Conservation (phyloP, 2,797 vertebrate species). For the Clarias pachynema region DNA sequence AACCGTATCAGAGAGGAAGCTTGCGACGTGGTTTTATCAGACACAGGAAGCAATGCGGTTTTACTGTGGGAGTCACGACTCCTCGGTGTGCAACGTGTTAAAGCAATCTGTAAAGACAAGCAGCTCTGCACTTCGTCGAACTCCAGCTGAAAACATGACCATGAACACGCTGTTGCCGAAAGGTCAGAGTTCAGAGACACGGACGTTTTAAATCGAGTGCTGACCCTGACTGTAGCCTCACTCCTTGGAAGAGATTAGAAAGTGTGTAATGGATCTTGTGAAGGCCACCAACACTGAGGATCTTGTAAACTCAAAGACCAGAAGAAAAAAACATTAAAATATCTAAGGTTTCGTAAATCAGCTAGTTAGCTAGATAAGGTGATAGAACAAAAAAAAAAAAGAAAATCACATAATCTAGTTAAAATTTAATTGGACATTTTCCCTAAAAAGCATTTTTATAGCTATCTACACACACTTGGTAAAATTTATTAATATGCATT, state of each 20-base stretch:
- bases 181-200: conserved; percentile 38
- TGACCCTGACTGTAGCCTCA: conserved; percentile 27
- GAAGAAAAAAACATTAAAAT: neutral
- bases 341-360: neutral
- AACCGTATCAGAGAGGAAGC: conserved; percentile 14
- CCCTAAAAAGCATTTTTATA: neutral
- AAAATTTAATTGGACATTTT: neutral
- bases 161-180: neutral
- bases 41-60: neutral
- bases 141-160: conserved; percentile 4
- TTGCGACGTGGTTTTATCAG: neutral
- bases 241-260: conserved; percentile 25
- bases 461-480: neutral
- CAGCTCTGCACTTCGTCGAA: neutral
- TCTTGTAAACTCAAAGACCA: neutral
- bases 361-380: neutral
- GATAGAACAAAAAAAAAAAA: neutral
- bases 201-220: neutral
- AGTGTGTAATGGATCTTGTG: conserved; percentile 7
- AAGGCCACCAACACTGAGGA: conserved; percentile 22
- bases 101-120: neutral
- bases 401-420: neutral
- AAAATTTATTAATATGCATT: neutral
- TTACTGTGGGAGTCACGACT: neutral
- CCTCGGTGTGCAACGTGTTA: neutral